phyloP scores from a whole-genome alignment of 2,888 invertebrate species.

The Byasa hedistus region DNA sequence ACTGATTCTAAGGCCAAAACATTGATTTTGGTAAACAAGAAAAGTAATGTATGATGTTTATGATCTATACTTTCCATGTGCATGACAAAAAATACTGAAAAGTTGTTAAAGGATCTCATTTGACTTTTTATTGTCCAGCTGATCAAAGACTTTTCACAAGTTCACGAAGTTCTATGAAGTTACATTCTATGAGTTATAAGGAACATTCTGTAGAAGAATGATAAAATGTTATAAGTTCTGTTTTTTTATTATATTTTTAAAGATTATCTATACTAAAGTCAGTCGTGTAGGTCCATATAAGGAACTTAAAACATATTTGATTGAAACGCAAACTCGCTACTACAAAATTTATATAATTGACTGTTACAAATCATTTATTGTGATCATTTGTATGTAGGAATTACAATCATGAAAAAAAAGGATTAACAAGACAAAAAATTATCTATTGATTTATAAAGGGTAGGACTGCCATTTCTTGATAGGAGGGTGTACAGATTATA shows the following conservation, averaged over 20 bases:
- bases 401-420: not conserved
- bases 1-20: not conserved
- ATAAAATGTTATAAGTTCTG: too few relatives aligned
- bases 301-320: too few relatives aligned
- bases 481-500: not conserved
- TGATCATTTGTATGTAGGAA: too few relatives aligned
- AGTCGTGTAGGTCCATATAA: too few relatives aligned
- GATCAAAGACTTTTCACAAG: not conserved
- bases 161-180: not conserved
- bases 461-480: slow-evolving; percentile 1
- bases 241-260: too few relatives aligned
- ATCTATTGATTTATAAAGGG: not conserved
- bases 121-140: not conserved
- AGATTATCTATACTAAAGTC: too few relatives aligned
- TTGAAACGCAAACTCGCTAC: not conserved
- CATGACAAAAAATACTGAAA: not conserved
- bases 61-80: not conserved
- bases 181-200: too few relatives aligned
- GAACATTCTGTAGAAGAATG: too few relatives aligned
- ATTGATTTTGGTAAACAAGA: not conserved
- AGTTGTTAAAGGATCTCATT: not conserved
- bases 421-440: not conserved
- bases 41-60: not conserved
- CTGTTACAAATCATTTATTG: not conserved
- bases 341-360: not conserved